A percentile compares a stretch with the other conserved stretches of the same genome.
Conservation (phyloP, 2,888 invertebrate genomes). For the Nemapogon koenigi region DNA sequence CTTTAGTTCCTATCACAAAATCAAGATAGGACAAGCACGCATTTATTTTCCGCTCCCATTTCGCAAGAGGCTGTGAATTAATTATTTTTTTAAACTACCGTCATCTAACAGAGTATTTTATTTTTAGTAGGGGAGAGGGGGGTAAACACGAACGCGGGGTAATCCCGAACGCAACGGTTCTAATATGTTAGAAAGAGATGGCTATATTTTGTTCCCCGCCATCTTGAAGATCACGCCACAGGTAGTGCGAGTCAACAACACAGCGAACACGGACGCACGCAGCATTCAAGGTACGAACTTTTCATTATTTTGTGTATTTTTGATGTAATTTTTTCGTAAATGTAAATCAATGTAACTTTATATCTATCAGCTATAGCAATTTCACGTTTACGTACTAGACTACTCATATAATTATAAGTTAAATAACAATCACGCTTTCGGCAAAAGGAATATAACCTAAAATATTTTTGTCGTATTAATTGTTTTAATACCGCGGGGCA, state of each 20-base stretch:
- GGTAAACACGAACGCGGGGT: conserved; percentile 9
- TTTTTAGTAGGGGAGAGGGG: conserved; percentile 24
- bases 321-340: conserved; percentile 3
- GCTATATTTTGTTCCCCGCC: conserved; percentile 4
- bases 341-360: conserved; percentile 7
- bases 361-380: conserved; percentile 6
- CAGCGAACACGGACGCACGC: conserved; percentile 4
- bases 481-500: not conserved
- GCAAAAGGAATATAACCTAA: not conserved
- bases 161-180: conserved; percentile 6
- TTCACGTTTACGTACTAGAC: not conserved
- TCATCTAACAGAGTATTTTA: no score
- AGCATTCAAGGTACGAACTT: conserved; percentile 6
- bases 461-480: not conserved
- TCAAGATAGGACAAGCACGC: no score
- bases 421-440: not conserved
- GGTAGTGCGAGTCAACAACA: conserved; percentile 1
- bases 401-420: not conserved
- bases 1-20: no score
- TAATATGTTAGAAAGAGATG: conserved; percentile 10
- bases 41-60: no score
- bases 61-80: no score
- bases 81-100: no score
- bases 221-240: conserved; percentile 1
- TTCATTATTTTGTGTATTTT: conserved; percentile 8